Conservation (phyloP, 2,888 invertebrate genomes). For the Hartigia nigra region DNA sequence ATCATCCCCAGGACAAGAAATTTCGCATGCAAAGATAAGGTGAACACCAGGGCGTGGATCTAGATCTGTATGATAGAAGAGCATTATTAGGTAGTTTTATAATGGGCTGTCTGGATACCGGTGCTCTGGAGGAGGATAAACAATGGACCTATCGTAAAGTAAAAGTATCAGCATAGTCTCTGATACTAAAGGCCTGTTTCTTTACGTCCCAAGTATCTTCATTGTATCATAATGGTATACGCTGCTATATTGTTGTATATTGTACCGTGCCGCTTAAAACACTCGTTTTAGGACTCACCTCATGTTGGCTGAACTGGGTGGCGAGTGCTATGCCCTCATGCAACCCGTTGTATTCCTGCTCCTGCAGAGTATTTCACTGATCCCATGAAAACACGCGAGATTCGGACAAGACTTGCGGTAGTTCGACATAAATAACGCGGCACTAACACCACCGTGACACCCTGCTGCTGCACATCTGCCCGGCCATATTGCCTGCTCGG, state of each 20-base stretch:
- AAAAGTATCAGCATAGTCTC: not conserved
- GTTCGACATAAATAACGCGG: conserved; percentile 63
- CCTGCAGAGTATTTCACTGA: conserved; percentile 62
- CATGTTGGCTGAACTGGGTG: conserved; percentile 61
- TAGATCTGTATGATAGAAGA: not conserved
- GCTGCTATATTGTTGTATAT: not conserved
- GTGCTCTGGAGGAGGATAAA: not conserved
- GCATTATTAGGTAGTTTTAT: not conserved
- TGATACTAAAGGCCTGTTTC: not conserved
- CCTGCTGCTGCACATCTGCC: conserved; percentile 62
- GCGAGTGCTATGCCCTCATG: conserved; percentile 64
- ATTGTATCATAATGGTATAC: not conserved
- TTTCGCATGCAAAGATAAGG: not conserved
- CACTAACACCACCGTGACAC: conserved; percentile 64
- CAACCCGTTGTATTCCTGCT: conserved; percentile 56
- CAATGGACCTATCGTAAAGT: not conserved
- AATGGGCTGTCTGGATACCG: not conserved
- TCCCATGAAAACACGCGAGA: conserved; percentile 65
- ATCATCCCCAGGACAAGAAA: not conserved
- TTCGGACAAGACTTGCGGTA: conserved; percentile 63
- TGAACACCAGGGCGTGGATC: not conserved
- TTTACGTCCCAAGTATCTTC: not conserved
- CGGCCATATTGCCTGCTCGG: conserved; percentile 59
- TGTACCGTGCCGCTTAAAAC: not conserved
- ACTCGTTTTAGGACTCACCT: conserved; percentile 52